These are phyloP conservation scores for Lichenostomus cassidix DNA, from an alignment of 2,113 vertebrate species.

Conservation along the genomic window DNA sequence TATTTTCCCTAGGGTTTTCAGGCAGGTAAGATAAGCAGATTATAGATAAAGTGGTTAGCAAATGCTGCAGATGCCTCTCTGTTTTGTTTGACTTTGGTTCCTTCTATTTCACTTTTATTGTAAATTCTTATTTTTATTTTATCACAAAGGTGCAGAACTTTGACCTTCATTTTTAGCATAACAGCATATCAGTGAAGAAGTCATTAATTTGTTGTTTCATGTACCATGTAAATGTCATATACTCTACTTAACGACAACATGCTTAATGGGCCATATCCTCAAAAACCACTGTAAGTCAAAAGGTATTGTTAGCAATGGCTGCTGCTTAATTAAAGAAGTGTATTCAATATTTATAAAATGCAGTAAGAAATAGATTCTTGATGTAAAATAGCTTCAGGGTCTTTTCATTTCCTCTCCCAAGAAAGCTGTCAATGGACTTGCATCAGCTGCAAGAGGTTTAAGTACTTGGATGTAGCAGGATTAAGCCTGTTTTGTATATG, in stretches of 20 bases:
- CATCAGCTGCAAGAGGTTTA: background rate
- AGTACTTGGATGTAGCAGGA: background rate
- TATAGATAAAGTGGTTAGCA: background rate
- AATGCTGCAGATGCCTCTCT: background rate
- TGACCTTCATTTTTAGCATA: background rate
- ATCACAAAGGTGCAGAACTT: background rate
- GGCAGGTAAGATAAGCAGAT: background rate
- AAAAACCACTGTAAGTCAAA: background rate
- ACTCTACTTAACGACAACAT: background rate
- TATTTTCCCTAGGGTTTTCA: background rate
- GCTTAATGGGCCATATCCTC: background rate
- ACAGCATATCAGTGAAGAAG: background rate
- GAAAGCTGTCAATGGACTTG: background rate
- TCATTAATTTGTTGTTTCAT: background rate
- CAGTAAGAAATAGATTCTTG: background rate
- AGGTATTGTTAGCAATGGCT: background rate
- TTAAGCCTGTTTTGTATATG: background rate
- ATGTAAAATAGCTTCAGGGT: background rate
- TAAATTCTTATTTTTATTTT: background rate
- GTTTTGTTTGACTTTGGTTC: background rate
- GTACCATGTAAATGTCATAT: background rate
- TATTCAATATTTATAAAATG: background rate
- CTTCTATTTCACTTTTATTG: background rate
- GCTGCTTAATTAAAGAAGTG: background rate
- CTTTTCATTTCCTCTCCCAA: background rate